Percentiles rank a stretch among this genome's conserved stretches.
These are phyloP conservation scores for Bagarius yarrelli DNA, from an alignment of 2,113 vertebrate species.

Conservation along the genomic window DNA sequence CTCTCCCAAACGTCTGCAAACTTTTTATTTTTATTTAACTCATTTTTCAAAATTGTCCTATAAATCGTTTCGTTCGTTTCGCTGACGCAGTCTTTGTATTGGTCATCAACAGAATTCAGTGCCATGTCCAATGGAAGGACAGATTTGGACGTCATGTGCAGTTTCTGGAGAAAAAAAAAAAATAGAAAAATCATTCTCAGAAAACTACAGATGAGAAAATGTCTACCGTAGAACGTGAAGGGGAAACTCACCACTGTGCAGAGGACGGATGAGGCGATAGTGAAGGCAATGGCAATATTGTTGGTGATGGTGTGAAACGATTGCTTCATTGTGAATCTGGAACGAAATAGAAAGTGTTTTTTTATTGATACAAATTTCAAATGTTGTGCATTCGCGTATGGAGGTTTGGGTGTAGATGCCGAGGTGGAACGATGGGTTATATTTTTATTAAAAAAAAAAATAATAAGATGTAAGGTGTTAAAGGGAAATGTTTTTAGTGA, in stretches of 20 bases:
- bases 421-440: too few species aligned
- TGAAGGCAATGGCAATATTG: too few species aligned
- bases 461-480: too few species aligned
- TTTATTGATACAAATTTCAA: too few species aligned
- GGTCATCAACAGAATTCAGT: not conserved
- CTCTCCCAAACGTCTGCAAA: not conserved
- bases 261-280: not conserved
- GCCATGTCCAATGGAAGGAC: not conserved
- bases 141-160: not conserved
- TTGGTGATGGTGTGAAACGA: not conserved
- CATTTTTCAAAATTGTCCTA: not conserved
- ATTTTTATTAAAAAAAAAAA: too few species aligned
- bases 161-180: not conserved
- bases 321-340: not conserved
- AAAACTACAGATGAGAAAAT: not conserved
- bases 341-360: too few species aligned
- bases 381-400: too few species aligned
- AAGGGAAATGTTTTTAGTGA: too few species aligned
- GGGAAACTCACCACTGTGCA: not conserved
- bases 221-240: not conserved
- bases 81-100: not conserved
- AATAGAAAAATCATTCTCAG: not conserved
- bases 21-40: not conserved
- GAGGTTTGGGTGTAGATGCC: too few species aligned
- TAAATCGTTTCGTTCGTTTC: not conserved